These are phyloP conservation scores for Cavia porcellus DNA, from an alignment of 2,113 vertebrate genomes.

Conservation along the genomic window DNA sequence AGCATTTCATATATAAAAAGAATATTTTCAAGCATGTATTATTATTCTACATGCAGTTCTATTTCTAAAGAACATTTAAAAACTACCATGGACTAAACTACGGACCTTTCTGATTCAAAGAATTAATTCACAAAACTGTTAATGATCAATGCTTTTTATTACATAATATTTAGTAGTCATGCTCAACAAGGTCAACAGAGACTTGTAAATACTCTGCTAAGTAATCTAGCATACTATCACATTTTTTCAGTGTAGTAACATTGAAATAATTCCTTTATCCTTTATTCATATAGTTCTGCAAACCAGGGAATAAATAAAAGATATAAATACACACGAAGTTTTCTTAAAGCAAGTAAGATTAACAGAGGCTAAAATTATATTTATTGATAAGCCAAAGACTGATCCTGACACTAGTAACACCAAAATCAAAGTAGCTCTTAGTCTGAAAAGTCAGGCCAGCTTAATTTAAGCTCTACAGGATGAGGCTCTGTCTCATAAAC, in stretches of 20 bases:
- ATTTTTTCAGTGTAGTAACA: slow-evolving; percentile 40
- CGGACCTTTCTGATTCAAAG: slow-evolving; percentile 68
- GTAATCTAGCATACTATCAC: slow-evolving; percentile 67
- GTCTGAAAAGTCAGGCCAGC: slow-evolving; percentile 68
- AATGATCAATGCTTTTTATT: slow-evolving; percentile 77
- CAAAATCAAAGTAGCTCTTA: slow-evolving; percentile 72
- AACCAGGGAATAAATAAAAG: slow-evolving; percentile 82
- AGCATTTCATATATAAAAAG: slow-evolving; percentile 45
- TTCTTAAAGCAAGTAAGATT: slow-evolving; percentile 77
- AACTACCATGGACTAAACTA: slow-evolving; percentile 67
- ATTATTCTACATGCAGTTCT: slow-evolving; percentile 74
- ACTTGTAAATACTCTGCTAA: slow-evolving; percentile 63
- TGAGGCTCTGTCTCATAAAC: neutral
- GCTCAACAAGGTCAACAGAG: slow-evolving; percentile 75
- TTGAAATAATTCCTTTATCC: slow-evolving; percentile 64
- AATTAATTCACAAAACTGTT: slow-evolving; percentile 71
- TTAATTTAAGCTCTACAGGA: neutral
- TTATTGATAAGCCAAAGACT: slow-evolving; percentile 69
- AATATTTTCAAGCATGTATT: slow-evolving; percentile 71
- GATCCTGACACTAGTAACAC: slow-evolving; percentile 66
- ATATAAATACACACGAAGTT: slow-evolving; percentile 71
- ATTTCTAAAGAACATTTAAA: slow-evolving; percentile 71
- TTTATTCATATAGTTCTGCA: slow-evolving; percentile 79
- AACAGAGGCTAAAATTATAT: slow-evolving; percentile 77
- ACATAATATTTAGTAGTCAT: slow-evolving; percentile 74